A percentile compares a stretch with the other conserved stretches of the same genome.
Conservation (phyloP, 2,797 vertebrate species). For the Pelodytes ibericus region DNA sequence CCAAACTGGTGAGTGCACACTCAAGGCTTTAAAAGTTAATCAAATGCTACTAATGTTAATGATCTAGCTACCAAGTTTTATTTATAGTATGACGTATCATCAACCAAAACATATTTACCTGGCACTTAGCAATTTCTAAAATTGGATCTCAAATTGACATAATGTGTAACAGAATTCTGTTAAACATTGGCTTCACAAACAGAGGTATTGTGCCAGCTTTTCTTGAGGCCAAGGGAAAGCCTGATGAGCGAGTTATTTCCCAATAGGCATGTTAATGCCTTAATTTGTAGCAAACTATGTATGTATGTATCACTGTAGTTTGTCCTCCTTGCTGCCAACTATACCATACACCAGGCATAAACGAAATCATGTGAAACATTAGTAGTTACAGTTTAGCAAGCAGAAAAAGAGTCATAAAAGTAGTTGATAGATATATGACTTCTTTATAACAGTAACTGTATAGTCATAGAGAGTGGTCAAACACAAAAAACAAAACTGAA, state of each 20-base stretch:
- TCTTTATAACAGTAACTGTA: too few relatives aligned
- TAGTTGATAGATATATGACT: not conserved
- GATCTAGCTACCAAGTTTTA: slow-evolving; percentile 11
- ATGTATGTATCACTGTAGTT: slow-evolving; percentile 9
- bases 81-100: slow-evolving; percentile 6
- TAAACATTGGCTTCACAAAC: slow-evolving; percentile 22
- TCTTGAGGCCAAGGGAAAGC: slow-evolving; percentile 27
- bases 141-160: slow-evolving; percentile 23
- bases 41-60: too few relatives aligned
- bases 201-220: slow-evolving; percentile 25
- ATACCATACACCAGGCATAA: slow-evolving; percentile 27
- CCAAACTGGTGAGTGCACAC: too few relatives aligned
- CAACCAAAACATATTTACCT: slow-evolving; percentile 4
- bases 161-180: slow-evolving; percentile 31
- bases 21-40: too few relatives aligned
- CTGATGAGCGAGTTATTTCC: slow-evolving; percentile 45
- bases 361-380: slow-evolving; percentile 17
- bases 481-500: too few relatives aligned
- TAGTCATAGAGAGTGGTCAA: too few relatives aligned
- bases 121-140: slow-evolving; percentile 28
- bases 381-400: slow-evolving; percentile 2
- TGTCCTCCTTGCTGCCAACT: slow-evolving; percentile 23
- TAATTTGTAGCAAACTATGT: slow-evolving; percentile 35
- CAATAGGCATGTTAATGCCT: slow-evolving; percentile 43
- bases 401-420: slow-evolving; percentile 2